Conservation (phyloP, 2,888 invertebrate species). For the Mayetiola destructor region DNA sequence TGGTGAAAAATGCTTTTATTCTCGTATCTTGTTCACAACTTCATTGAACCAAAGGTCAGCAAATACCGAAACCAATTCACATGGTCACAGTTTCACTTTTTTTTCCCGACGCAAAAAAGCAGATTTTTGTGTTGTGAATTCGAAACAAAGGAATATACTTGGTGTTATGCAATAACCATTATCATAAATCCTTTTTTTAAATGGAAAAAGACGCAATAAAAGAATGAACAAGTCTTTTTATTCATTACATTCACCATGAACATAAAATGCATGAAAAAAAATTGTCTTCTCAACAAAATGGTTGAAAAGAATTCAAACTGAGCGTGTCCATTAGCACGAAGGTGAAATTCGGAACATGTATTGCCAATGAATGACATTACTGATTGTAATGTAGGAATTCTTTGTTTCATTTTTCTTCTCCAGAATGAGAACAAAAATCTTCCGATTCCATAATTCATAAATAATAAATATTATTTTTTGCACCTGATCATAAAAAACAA, state of each 20-base stretch:
- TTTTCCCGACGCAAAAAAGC: background rate
- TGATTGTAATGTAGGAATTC: no score
- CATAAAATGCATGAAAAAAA: no score
- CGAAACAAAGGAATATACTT: background rate
- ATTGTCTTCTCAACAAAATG: no score
- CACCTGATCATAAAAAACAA: no score
- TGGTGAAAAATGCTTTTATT: no score
- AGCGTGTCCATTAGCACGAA: background rate
- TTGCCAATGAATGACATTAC: no score
- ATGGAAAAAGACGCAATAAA: conserved; percentile 4
- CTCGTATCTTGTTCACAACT: no score
- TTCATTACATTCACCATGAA: background rate
- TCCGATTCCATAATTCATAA: no score
- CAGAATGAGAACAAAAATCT: no score
- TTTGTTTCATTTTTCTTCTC: no score
- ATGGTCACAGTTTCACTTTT: background rate
- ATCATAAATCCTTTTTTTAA: conserved; percentile 5
- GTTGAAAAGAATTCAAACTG: background rate
- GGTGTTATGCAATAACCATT: conserved; percentile 10
- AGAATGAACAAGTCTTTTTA: background rate
- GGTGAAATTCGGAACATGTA: background rate
- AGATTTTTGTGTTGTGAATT: background rate
- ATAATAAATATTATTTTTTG: no score
- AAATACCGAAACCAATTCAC: background rate
- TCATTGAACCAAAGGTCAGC: conserved; percentile 7